Percentiles rank a stretch among this genome's conserved stretches.
These are phyloP conservation scores for Otolemur garnettii DNA, from an alignment of 2,113 vertebrate species.

Conservation along the genomic window DNA sequence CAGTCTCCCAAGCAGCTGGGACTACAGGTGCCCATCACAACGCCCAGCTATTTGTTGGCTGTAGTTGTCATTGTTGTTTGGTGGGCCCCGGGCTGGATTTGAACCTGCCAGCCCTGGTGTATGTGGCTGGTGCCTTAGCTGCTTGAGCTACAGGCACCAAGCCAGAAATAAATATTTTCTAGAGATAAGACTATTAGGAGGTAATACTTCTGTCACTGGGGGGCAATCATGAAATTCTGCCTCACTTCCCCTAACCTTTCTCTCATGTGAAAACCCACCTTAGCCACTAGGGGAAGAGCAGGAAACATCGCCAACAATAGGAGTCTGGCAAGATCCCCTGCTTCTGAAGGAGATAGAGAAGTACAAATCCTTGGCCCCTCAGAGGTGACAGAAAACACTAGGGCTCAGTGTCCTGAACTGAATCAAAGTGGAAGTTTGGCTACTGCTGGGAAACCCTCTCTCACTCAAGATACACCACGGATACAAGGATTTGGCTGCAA, in stretches of 20 bases:
- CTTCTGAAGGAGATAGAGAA: background rate
- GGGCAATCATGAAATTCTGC: background rate
- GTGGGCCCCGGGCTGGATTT: too few species aligned
- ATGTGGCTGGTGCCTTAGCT: too few species aligned
- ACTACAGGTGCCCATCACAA: too few species aligned
- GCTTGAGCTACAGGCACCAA: too few species aligned
- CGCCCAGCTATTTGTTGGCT: too few species aligned
- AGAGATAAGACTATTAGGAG: conserved; percentile 21
- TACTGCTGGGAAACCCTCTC: background rate
- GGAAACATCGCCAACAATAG: background rate
- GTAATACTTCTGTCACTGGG: background rate
- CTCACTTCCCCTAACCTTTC: background rate
- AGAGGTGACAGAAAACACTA: background rate
- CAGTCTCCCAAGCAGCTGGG: too few species aligned
- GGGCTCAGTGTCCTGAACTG: background rate
- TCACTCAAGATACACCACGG: background rate
- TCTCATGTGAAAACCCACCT: conserved; percentile 14
- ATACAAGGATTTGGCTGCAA: background rate
- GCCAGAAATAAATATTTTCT: background rate
- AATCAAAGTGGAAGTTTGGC: background rate
- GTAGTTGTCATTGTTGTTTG: too few species aligned
- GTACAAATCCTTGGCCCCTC: background rate
- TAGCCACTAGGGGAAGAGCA: background rate
- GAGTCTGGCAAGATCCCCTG: background rate
- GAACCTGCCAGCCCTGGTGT: too few species aligned